Percentiles rank a stretch among this genome's conserved stretches.
These are phyloP conservation scores for Plotosus lineatus DNA, from an alignment of 2,113 vertebrate genomes.

Conservation along the genomic window DNA sequence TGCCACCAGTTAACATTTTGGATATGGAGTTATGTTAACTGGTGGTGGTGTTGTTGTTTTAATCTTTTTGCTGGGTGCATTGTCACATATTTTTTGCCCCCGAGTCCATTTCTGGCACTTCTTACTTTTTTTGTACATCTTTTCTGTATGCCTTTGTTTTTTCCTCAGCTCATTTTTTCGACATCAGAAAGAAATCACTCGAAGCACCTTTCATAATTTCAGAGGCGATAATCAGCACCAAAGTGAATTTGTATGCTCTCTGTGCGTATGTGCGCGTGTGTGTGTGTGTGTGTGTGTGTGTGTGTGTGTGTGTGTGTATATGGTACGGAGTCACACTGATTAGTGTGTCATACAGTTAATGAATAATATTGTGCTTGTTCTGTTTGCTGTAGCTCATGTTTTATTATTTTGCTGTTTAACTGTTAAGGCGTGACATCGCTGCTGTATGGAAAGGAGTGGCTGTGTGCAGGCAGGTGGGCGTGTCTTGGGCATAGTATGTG, in stretches of 20 bases:
- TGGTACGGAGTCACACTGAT: slow-evolving; percentile 25
- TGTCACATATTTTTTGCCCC: background rate
- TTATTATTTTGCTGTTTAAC: background rate
- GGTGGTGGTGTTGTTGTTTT: background rate
- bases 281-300: background rate
- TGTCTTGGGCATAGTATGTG: background rate
- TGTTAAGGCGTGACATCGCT: background rate
- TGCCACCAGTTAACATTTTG: background rate
- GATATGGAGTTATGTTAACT: background rate
- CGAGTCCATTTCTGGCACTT: background rate
- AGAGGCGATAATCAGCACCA: slow-evolving; percentile 19
- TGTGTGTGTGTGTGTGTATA: background rate
- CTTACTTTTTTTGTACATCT: background rate
- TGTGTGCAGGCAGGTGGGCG: background rate
- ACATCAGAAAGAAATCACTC: background rate
- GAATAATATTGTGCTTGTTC: slow-evolving; percentile 10
- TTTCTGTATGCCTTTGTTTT: background rate
- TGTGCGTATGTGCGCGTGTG: background rate
- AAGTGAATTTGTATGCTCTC: slow-evolving; percentile 19
- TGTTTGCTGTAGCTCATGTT: background rate
- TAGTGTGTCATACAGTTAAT: background rate
- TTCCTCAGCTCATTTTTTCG: background rate
- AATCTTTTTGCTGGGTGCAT: background rate
- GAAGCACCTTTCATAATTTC: slow-evolving; percentile 13
- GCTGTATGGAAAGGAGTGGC: background rate